Evolutionary conservation across 2,888 invertebrate species (phyloP), one percentile per base, ranked within the genome.

Genomic region (Synergus itoensis): DNA sequence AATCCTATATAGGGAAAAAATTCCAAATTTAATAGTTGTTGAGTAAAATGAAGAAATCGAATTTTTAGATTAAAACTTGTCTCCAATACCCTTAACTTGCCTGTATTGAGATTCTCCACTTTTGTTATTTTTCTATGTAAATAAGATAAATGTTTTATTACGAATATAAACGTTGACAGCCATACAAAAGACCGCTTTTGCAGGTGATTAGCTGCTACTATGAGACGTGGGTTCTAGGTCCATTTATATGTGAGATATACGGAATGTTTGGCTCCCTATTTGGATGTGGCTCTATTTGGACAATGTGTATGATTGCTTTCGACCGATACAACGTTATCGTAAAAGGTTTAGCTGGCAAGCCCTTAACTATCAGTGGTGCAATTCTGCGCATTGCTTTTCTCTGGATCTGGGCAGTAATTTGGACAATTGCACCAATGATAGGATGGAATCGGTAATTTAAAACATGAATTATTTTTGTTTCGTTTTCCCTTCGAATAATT

Each of bases 241-340:
- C 97, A 64, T 93, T 97, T 78, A 96, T 97, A 92, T 98, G 98
- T 92, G 96, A 98, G 92, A 89, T 98, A 4, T 98, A 98, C 92
- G 98, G 95, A 63, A 95, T 97, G 93, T 94, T 95, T 77, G 98
- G 98, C 53, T 98, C 98, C 62, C 94, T 98, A 80, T 98, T 96
- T 90, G 98, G 98, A 81, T 97, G 97, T 91, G 95, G 94, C 87
- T 98, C 98, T 81, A 98, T 98, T 89, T 98, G 98, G 97, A 96
- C 97, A 45, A 97, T 98, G 97, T 96, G 96, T 18, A 95, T 96
- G 95, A 98, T 98, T 87, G 97, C 98, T 79, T 94, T 98, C 89
- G 98, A 98, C 92, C 95, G 98, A 86, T 98, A 98, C 94, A 97
- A 97, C 91, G 98, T 98, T 80, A 98, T 98, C 90, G 98, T 98